A percentile compares a stretch with the other conserved stretches of the same genome.
Conservation (phyloP, 2,113 vertebrate species). For the Chionis minor region DNA sequence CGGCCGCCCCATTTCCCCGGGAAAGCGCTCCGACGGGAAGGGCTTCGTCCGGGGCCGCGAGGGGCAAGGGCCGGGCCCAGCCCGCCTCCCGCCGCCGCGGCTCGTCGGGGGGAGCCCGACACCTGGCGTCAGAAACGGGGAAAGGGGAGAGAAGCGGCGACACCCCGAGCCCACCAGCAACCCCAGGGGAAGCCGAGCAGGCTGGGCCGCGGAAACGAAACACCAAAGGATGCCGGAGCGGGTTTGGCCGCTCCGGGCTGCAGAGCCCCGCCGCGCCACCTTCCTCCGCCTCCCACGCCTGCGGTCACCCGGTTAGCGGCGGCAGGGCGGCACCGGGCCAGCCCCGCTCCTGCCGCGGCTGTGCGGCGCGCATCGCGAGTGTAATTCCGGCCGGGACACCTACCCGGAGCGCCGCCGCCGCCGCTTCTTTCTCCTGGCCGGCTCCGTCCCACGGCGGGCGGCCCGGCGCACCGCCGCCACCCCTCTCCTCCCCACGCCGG, state of each 20-base stretch:
- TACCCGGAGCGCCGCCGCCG: constrained; percentile 16
- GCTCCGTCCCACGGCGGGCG: not conserved
- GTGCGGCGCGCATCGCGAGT: accelerated
- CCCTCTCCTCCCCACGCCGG: not conserved
- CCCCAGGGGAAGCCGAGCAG: accelerated
- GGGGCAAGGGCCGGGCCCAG: too few relatives aligned
- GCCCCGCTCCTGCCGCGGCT: not conserved
- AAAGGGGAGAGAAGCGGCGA: too few relatives aligned
- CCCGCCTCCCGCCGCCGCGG: not conserved
- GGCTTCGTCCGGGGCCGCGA: not conserved
- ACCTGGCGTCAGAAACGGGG: not conserved
- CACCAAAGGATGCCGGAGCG: not conserved
- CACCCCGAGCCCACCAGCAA: accelerated
- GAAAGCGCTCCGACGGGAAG: too few relatives aligned
- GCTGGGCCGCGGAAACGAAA: not conserved
- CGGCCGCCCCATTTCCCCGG: accelerated
- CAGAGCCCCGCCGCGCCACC: not conserved
- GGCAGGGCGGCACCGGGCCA: not conserved
- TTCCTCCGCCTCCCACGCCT: not conserved
- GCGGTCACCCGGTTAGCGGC: not conserved
- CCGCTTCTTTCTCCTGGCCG: not conserved
- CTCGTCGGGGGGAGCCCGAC: not conserved
- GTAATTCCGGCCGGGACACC: not conserved
- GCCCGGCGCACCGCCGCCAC: not conserved
- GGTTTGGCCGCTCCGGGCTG: too few relatives aligned